Percentiles rank a stretch among this genome's conserved stretches.
Conservation (phyloP, 2,797 vertebrate species). For the Scleropages formosus region DNA sequence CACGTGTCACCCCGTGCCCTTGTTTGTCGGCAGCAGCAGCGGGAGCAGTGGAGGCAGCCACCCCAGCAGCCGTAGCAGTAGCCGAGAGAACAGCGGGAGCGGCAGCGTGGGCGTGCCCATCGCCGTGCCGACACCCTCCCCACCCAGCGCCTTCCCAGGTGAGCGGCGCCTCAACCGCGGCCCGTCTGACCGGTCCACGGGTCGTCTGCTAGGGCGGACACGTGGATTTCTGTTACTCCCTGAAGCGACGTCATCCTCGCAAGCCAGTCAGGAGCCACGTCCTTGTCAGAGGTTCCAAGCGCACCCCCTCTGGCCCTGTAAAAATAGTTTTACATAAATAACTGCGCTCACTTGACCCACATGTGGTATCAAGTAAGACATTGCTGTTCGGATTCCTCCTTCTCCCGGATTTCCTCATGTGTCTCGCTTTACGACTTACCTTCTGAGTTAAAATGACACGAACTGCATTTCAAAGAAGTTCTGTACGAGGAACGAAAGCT, state of each 20-base stretch:
- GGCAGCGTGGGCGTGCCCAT: slow-evolving; percentile 85
- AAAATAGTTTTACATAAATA: too few species aligned
- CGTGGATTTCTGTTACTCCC: not conserved
- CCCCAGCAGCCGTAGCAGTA: slow-evolving; percentile 86
- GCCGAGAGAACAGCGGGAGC: slow-evolving; percentile 85
- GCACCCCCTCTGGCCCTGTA: not conserved
- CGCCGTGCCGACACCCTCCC: slow-evolving; percentile 84
- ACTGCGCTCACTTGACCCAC: too few species aligned
- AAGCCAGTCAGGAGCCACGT: not conserved
- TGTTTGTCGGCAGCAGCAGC: slow-evolving; percentile 60
- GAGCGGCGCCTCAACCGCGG: slow-evolving; percentile 35
- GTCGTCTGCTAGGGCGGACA: too few species aligned
- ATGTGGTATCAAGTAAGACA: too few species aligned
- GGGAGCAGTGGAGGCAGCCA: slow-evolving; percentile 91
- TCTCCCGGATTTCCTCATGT: not conserved
- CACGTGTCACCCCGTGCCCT: slow-evolving; percentile 9
- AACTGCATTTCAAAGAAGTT: not conserved
- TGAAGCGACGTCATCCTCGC: not conserved
- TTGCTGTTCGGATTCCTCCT: not conserved
- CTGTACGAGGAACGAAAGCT: not conserved
- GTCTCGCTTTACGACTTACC: not conserved
- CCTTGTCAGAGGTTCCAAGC: not conserved
- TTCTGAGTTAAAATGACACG: not conserved
- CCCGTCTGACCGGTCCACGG: not conserved
- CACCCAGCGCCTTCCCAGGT: slow-evolving; percentile 91